A percentile compares a stretch with the other conserved stretches of the same genome.
phyloP scores from a whole-genome alignment of 2,113 vertebrate species.

The Elachura formosa region DNA sequence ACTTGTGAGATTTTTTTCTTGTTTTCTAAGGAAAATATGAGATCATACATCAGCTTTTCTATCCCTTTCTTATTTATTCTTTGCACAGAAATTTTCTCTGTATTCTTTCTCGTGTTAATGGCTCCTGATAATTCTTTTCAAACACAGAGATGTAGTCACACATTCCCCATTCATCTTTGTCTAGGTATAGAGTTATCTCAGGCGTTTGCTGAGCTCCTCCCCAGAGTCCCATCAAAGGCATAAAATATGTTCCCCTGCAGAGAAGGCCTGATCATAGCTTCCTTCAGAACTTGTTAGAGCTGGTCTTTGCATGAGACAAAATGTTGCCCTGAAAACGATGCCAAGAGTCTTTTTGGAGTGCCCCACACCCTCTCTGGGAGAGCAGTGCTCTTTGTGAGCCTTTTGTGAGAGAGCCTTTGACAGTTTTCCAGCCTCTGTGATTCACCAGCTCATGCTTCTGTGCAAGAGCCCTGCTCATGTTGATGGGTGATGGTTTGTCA shows the following conservation, averaged over 20 bases:
- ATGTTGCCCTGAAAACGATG: background rate
- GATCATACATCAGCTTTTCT: background rate
- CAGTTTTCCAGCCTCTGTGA: background rate
- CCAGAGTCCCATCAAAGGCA: background rate
- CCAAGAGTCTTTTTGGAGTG: background rate
- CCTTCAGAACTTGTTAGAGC: background rate
- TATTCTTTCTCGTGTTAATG: background rate
- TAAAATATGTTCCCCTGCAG: background rate
- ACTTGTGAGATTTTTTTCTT: background rate
- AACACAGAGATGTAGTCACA: background rate
- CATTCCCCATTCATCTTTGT: background rate
- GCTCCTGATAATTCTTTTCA: background rate
- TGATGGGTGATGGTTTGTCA: background rate
- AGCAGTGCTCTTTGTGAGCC: no score
- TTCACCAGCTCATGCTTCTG: background rate
- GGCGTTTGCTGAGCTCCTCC: background rate
- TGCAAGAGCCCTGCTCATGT: background rate
- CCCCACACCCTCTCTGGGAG: background rate
- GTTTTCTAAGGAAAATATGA: background rate
- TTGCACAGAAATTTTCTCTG: background rate
- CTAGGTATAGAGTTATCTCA: background rate
- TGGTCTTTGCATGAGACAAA: background rate
- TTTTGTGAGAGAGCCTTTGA: no score
- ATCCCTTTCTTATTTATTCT: background rate
- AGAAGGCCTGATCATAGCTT: background rate